Evolutionary conservation across 2,797 vertebrate genomes (phyloP).

Genomic region (Columba guinea): DNA sequence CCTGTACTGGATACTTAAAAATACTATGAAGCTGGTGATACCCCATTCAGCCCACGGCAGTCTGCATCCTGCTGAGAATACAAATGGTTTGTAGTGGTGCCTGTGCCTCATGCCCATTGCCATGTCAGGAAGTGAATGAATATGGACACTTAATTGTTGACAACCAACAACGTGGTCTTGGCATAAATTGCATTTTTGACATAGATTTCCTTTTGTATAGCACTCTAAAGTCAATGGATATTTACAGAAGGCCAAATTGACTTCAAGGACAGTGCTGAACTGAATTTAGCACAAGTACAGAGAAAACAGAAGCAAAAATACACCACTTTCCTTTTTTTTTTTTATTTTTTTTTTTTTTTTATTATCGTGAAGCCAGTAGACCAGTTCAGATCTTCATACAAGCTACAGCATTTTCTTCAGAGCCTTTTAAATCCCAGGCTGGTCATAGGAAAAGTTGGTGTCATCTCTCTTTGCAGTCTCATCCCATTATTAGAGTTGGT

Average conservation of each 20-base stretch:
- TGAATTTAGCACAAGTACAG: neutral
- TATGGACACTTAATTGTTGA: neutral
- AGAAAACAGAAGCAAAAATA: neutral
- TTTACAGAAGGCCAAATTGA: neutral
- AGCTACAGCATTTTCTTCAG: neutral
- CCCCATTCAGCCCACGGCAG: neutral
- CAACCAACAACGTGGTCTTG: neutral
- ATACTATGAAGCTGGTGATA: neutral
- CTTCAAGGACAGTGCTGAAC: neutral
- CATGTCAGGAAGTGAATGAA: fast-evolving
- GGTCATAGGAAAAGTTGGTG: neutral
- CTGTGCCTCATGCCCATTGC: neutral
- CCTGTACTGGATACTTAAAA: neutral
- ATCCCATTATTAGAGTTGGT: neutral
- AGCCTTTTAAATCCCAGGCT: neutral
- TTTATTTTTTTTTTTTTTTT: neutral
- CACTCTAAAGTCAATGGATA: neutral
- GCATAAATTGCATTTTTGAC: neutral
- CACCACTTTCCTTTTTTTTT: fast-evolving
- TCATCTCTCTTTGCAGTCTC: neutral
- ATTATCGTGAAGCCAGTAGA: neutral
- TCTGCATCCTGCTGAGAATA: neutral
- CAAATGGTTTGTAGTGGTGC: neutral
- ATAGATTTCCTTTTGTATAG: neutral
- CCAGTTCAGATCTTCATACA: neutral